Conservation (phyloP, 2,888 invertebrate genomes). For the Hipparchia sbordonii region DNA sequence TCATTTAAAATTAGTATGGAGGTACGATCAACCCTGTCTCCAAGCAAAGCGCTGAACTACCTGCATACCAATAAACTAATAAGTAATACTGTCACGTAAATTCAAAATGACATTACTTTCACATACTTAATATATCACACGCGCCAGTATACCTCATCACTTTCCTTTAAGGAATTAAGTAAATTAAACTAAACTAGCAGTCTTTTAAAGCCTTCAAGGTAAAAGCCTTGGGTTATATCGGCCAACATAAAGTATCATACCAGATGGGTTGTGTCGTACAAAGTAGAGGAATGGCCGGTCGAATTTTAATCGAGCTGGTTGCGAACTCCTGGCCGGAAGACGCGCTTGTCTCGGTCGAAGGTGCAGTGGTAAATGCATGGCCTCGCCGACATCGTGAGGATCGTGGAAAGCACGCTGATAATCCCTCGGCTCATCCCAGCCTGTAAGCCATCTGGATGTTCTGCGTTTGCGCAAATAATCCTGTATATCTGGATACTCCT, state of each 20-base stretch:
- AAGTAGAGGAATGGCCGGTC: slow-evolving; percentile 95
- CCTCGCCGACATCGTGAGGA: slow-evolving; percentile 80
- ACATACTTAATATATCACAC: slow-evolving; percentile 69
- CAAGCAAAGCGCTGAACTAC: slow-evolving; percentile 47
- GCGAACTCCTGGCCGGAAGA: slow-evolving; percentile 85
- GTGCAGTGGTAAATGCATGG: slow-evolving; percentile 85
- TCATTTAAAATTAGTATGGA: slow-evolving; percentile 60
- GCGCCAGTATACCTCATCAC: slow-evolving; percentile 75
- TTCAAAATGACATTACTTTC: slow-evolving; percentile 66
- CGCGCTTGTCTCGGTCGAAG: slow-evolving; percentile 88
- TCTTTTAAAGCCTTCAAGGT: slow-evolving; percentile 83
- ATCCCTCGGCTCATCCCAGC: slow-evolving; percentile 83
- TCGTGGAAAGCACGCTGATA: slow-evolving; percentile 88
- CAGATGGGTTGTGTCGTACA: slow-evolving; percentile 95
- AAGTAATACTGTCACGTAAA: slow-evolving; percentile 81
- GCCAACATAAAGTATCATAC: slow-evolving; percentile 93
- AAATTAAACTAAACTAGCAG: slow-evolving; percentile 76
- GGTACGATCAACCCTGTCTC: slow-evolving; percentile 45
- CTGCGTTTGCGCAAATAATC: slow-evolving; percentile 62
- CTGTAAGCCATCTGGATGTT: slow-evolving; percentile 73
- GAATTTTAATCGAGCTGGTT: slow-evolving; percentile 88
- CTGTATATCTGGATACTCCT: slow-evolving; percentile 90
- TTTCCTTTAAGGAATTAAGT: slow-evolving; percentile 73
- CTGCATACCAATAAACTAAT: slow-evolving; percentile 63
- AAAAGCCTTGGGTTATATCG: slow-evolving; percentile 92